Evolutionary conservation across 2,113 vertebrate genomes (phyloP).

Genomic region (Eptesicus fuscus): DNA sequence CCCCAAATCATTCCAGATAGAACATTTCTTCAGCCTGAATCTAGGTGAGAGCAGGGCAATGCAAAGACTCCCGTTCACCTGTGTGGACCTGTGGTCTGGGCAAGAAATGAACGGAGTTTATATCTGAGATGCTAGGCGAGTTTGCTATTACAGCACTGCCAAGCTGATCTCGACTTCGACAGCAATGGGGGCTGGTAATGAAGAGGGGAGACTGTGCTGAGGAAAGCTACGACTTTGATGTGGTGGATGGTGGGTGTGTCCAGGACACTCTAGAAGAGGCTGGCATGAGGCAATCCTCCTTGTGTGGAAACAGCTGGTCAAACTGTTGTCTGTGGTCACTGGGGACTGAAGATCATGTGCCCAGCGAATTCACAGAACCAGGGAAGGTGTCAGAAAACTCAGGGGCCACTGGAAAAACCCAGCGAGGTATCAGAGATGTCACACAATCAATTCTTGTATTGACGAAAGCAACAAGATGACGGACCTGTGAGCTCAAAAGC

Average conservation of each 20-base stretch:
- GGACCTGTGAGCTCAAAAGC: background rate
- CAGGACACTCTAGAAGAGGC: background rate
- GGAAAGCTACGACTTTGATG: background rate
- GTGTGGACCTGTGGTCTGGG: background rate
- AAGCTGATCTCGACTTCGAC: background rate
- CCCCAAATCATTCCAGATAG: background rate
- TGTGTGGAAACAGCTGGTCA: no score
- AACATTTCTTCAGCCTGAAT: background rate
- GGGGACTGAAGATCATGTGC: background rate
- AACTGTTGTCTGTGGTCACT: no score
- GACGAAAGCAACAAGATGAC: background rate
- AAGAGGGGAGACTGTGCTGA: accelerated
- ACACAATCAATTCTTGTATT: background rate
- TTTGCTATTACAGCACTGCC: background rate
- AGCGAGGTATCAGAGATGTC: no score
- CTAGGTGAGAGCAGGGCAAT: no score
- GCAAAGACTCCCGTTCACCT: background rate
- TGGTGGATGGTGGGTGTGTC: no score
- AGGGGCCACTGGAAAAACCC: background rate
- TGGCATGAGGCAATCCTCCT: background rate
- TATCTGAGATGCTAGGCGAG: background rate
- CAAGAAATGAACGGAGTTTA: background rate
- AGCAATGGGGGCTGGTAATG: background rate
- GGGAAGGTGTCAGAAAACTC: background rate
- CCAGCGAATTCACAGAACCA: no score